Conservation (phyloP, 92 coral and sea anemone species). For the Parazoanthus swiftii region DNA sequence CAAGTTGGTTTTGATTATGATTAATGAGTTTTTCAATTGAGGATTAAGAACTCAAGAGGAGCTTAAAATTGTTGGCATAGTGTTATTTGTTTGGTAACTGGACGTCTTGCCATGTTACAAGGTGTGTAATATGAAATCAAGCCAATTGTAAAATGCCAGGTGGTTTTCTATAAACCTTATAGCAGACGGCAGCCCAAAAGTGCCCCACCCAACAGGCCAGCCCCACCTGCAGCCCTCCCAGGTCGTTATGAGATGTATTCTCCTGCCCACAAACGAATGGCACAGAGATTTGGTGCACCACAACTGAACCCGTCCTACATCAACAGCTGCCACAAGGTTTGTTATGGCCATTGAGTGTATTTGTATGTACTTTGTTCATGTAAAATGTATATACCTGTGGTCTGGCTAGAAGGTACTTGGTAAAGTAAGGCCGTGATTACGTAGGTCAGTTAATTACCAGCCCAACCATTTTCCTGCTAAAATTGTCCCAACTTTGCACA, state of each 20-base stretch:
- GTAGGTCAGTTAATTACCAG: background rate
- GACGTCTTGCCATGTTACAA: too few species aligned
- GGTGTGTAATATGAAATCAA: too few species aligned
- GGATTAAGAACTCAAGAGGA: too few species aligned
- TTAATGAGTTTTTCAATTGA: too few species aligned
- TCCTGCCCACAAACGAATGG: slow-evolving; percentile 60
- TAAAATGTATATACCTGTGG: background rate
- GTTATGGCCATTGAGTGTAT: background rate
- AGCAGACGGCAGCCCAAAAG: slow-evolving; percentile 78
- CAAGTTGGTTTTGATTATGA: too few species aligned
- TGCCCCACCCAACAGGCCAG: slow-evolving; percentile 62
- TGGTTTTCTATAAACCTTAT: background rate
- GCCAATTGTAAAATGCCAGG: background rate
- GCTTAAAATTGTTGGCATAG: too few species aligned
- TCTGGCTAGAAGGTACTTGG: too few species aligned
- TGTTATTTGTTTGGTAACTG: too few species aligned
- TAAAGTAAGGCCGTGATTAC: background rate
- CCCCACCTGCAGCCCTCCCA: slow-evolving; percentile 46
- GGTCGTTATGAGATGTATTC: slow-evolving; percentile 57
- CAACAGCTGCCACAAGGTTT: slow-evolving; percentile 68
- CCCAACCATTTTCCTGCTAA: background rate
- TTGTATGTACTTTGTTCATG: background rate
- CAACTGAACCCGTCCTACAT: slow-evolving; percentile 74
- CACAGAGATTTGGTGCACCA: slow-evolving; percentile 67
- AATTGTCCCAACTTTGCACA: too few species aligned